These are phyloP conservation scores for Cheilosia vernalis DNA, from an alignment of 2,888 invertebrate genomes.

Conservation along the genomic window DNA sequence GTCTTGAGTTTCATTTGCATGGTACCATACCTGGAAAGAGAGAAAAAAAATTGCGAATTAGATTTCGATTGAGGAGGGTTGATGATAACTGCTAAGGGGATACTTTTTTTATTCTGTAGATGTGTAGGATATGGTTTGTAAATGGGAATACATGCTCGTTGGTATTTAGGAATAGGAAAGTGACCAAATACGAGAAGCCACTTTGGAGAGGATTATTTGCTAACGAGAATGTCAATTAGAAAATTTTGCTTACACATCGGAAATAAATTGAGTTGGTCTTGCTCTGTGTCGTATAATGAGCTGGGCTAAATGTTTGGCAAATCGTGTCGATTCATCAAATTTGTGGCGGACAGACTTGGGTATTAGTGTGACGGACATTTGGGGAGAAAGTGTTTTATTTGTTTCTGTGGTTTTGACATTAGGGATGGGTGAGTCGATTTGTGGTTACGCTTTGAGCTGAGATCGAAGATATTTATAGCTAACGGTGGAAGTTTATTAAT, in stretches of 20 bases:
- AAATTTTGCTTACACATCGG: conserved; percentile 64
- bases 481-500: too few relatives aligned
- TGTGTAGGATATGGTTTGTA: not conserved
- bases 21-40: conserved; percentile 67
- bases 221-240: conserved; percentile 73
- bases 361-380: conserved; percentile 14
- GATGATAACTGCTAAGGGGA: conserved; percentile 19
- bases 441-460: not conserved
- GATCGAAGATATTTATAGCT: too few relatives aligned
- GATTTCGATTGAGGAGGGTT: conserved; percentile 61
- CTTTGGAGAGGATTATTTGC: conserved; percentile 59
- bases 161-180: not conserved
- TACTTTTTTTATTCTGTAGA: not conserved
- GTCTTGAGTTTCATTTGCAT: conserved; percentile 50
- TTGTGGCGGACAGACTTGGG: conserved; percentile 16
- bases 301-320: conserved; percentile 43
- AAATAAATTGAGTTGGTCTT: conserved; percentile 65
- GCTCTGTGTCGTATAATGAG: conserved; percentile 41
- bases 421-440: conserved; percentile 2
- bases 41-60: conserved; percentile 48
- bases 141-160: not conserved
- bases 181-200: conserved; percentile 36
- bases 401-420: not conserved
- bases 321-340: conserved; percentile 58
- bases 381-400: conserved; percentile 4